phyloP scores from a whole-genome alignment of 2,113 vertebrate species.

The Burhinus oedicnemus region DNA sequence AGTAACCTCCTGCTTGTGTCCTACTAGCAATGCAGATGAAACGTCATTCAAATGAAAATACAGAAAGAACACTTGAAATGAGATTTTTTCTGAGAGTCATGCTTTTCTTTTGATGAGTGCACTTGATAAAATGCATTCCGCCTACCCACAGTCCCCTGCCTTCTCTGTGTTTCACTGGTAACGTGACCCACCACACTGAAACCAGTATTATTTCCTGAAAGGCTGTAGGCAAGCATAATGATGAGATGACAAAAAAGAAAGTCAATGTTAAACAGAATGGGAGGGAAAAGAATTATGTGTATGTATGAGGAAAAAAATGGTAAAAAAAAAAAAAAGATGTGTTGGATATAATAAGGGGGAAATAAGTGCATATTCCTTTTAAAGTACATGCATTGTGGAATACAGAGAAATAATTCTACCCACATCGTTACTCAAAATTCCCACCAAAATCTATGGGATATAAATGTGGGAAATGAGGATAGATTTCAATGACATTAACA shows the following conservation, averaged over 20 bases:
- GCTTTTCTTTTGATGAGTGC: constrained; percentile 2
- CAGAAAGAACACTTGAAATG: neutral
- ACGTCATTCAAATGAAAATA: constrained; percentile 14
- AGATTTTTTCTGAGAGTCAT: neutral
- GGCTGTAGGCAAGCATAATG: neutral
- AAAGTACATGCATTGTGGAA: neutral
- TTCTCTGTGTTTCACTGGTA: constrained; percentile 23
- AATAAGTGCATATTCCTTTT: neutral
- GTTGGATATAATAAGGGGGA: neutral
- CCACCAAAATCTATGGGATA: neutral
- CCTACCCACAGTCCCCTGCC: neutral
- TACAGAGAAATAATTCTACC: neutral
- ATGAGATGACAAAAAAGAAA: neutral
- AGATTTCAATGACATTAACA: neutral
- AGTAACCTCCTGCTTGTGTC: neutral
- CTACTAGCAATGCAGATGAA: neutral
- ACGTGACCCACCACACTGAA: constrained; percentile 2
- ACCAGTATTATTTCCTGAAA: constrained; percentile 23
- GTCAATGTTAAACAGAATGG: neutral
- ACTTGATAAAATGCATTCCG: constrained; percentile 9
- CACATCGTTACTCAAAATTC: neutral
- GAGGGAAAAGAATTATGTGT: neutral
- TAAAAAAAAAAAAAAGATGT: neutral
- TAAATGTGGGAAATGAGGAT: neutral
- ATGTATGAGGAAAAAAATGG: neutral